Percentiles rank a stretch among this genome's conserved stretches.
These are phyloP conservation scores for Mormyrus proboscirostris DNA, from an alignment of 2,797 vertebrate species.

Conservation along the genomic window DNA sequence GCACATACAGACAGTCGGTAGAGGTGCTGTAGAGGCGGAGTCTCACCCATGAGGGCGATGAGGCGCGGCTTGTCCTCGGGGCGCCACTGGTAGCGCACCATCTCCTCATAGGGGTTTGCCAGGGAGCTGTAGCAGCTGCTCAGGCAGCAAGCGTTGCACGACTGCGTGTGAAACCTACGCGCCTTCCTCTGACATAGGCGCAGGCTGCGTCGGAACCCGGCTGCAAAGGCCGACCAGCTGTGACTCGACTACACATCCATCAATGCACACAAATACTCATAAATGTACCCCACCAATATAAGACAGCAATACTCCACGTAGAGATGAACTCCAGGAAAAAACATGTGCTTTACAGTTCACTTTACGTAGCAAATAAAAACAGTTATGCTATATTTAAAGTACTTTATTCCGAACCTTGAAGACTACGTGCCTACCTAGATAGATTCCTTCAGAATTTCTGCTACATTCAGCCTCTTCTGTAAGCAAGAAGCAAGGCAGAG, in stretches of 20 bases:
- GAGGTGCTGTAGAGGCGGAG: no score
- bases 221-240: conserved; percentile 46
- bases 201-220: conserved; percentile 82
- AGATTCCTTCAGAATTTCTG: conserved; percentile 57
- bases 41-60: conserved; percentile 76
- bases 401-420: neutral
- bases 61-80: conserved; percentile 68
- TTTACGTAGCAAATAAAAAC: neutral
- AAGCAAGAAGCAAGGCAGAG: conserved; percentile 29
- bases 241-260: neutral
- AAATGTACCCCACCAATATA: neutral
- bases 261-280: neutral
- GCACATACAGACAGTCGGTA: neutral
- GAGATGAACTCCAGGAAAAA: neutral
- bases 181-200: conserved; percentile 73
- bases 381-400: neutral
- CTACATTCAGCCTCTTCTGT: conserved; percentile 80
- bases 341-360: neutral
- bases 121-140: conserved; percentile 45
- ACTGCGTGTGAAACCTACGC: conserved; percentile 47
- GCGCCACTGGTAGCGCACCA: conserved; percentile 71
- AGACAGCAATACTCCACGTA: no score
- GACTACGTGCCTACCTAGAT: conserved; percentile 49
- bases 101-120: conserved; percentile 76
- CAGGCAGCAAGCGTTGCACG: conserved; percentile 50